Evolutionary conservation across 1,140 invertebrate species (phyloP).

Genomic region (Saccostrea glomerata): DNA sequence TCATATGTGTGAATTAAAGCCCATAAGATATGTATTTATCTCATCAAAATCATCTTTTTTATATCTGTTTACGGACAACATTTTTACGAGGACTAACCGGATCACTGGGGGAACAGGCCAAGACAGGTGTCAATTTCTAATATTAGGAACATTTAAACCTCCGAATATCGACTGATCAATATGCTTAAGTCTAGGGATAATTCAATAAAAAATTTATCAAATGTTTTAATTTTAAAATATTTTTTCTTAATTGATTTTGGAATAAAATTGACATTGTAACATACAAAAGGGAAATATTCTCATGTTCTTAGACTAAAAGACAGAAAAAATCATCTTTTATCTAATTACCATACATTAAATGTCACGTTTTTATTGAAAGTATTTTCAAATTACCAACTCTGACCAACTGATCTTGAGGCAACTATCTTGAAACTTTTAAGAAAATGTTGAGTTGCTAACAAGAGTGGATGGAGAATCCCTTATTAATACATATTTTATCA

Average conservation of each 20-base stretch:
- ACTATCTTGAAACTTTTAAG: not conserved
- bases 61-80: conserved; percentile 19
- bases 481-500: conserved; percentile 38
- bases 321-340: not conserved
- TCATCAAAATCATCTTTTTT: conserved; percentile 13
- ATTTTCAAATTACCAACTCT: not conserved
- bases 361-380: not conserved
- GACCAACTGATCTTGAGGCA: not conserved
- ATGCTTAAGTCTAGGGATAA: not conserved
- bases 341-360: not conserved
- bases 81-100: not conserved
- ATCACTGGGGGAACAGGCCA: not conserved
- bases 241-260: not conserved
- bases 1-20: conserved; percentile 32
- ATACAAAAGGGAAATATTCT: not conserved
- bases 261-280: not conserved
- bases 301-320: not conserved
- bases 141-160: conserved; percentile 31
- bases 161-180: conserved; percentile 17
- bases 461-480: not conserved
- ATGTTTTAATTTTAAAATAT: not conserved
- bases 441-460: conserved; percentile 16
- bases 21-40: conserved; percentile 35
- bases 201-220: conserved; percentile 25
- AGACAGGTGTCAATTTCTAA: conserved; percentile 33